These are phyloP conservation scores for Aspidoscelis tigris DNA, from an alignment of 2,113 vertebrate genomes.

Conservation along the genomic window DNA sequence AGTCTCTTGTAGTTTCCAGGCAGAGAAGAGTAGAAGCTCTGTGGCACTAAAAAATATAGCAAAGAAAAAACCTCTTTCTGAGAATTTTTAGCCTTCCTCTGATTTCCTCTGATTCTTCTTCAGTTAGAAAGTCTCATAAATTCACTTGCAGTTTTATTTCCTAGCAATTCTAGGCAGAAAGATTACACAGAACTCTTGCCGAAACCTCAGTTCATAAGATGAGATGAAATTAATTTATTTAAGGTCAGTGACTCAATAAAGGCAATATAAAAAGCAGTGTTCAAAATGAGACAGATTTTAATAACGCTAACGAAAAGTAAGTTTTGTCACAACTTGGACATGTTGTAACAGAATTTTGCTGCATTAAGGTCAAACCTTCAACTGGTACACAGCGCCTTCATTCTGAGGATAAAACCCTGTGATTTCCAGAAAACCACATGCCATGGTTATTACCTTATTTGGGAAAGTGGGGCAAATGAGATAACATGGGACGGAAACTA, in stretches of 20 bases:
- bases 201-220: background rate
- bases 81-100: background rate
- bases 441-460: constrained; percentile 44
- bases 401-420: background rate
- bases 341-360: no score
- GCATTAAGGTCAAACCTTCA: background rate
- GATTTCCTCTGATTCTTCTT: background rate
- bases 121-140: background rate
- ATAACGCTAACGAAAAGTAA: no score
- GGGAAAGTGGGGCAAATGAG: constrained; percentile 26
- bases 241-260: no score
- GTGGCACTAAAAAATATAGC: no score
- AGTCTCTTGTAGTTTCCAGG: background rate
- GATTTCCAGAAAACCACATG: background rate
- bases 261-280: no score
- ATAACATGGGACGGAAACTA: constrained; percentile 32
- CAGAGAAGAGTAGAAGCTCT: background rate
- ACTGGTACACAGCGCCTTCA: constrained; percentile 11
- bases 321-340: no score
- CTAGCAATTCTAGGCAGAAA: background rate
- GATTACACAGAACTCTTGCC: background rate
- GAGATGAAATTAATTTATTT: no score
- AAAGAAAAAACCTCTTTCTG: background rate
- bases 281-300: no score
- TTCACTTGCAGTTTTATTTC: constrained; percentile 11